These are phyloP conservation scores for Aptenodytes forsteri DNA, from an alignment of 2,113 vertebrate species.

Conservation along the genomic window DNA sequence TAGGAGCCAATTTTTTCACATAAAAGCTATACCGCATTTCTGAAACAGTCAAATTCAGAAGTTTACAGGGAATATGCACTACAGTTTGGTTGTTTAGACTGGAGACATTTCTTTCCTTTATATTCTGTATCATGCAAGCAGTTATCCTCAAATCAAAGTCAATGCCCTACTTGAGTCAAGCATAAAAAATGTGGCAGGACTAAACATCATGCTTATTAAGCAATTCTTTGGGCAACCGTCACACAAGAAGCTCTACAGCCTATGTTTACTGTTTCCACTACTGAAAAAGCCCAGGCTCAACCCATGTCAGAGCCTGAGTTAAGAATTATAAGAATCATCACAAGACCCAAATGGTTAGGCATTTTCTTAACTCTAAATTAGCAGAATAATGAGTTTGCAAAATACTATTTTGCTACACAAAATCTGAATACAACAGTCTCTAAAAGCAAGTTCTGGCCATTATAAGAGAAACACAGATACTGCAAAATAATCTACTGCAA, in stretches of 20 bases:
- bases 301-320: neutral
- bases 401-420: neutral
- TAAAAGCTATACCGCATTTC: neutral
- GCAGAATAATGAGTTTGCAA: neutral
- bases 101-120: neutral
- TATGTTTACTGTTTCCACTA: neutral
- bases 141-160: neutral
- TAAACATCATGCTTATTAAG: neutral
- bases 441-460: neutral
- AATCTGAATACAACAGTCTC: neutral
- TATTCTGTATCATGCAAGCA: neutral
- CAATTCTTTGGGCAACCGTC: neutral
- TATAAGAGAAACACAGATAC: neutral
- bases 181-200: neutral
- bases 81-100: neutral
- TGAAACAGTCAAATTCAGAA: neutral
- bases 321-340: neutral
- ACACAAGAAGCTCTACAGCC: neutral
- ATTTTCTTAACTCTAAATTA: neutral
- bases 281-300: neutral
- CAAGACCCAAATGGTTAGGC: neutral
- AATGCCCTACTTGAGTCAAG: conserved; percentile 3
- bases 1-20: neutral
- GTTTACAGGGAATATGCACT: neutral
- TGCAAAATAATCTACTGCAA: neutral